phyloP scores from a whole-genome alignment of 2,888 invertebrate genomes.

The Cephus nigrinus region DNA sequence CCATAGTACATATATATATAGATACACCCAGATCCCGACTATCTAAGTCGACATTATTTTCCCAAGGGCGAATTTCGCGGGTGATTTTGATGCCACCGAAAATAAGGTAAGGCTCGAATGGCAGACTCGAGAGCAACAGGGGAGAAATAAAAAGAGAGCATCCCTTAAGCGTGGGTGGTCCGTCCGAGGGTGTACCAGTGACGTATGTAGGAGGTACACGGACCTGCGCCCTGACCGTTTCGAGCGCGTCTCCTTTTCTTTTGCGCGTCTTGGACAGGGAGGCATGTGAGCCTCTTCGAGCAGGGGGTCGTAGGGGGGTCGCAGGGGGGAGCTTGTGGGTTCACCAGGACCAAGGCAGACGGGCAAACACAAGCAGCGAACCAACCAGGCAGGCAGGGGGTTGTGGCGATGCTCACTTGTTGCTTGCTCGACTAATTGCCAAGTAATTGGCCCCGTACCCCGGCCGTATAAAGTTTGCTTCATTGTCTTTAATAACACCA shows the following conservation, averaged over 20 bases:
- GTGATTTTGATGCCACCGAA: not conserved
- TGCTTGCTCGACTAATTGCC: conserved; percentile 65
- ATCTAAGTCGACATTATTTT: not conserved
- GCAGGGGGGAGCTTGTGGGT: not conserved
- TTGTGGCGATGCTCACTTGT: conserved; percentile 62
- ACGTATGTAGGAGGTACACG: not conserved
- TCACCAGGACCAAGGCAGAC: conserved; percentile 7
- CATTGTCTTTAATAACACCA: conserved; percentile 66
- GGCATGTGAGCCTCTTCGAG: not conserved
- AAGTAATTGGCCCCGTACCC: conserved; percentile 64
- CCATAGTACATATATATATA: not conserved
- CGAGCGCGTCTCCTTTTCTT: not conserved
- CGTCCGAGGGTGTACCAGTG: not conserved
- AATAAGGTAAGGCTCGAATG: not conserved
- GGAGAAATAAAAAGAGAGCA: not conserved
- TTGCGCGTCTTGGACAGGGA: conserved; percentile 27
- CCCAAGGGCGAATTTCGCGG: not conserved
- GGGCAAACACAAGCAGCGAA: conserved; percentile 10
- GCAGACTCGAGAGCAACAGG: not conserved
- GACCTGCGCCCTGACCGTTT: not conserved
- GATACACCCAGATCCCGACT: not conserved
- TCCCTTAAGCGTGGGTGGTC: not conserved
- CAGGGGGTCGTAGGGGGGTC: not conserved
- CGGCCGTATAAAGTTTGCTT: conserved; percentile 64
- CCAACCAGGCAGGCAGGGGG: conserved; percentile 38